Base-by-base conservation (phyloP, 1,140 invertebrate genomes). In the Argopecten irradians region DNA sequence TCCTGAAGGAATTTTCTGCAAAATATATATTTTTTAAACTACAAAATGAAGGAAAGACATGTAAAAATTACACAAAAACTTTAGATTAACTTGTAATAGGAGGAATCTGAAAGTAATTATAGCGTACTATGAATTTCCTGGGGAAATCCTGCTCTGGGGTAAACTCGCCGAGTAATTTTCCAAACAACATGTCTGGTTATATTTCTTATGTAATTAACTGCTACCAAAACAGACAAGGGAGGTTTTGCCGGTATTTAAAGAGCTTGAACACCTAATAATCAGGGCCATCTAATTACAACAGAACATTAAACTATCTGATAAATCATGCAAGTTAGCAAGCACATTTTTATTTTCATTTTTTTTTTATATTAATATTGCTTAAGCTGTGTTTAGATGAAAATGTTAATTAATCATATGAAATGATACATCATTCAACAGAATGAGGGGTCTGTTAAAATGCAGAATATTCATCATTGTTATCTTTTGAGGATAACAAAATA, bases 31-130 rank as follows among this genome's bases (percentile, higher is more conserved):
- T 71, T 71, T 71, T 71, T 3, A 71, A 71, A n/a, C 5, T 5
- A 28, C 8, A 16, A 71, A 71, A 71, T 71, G 55, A 71, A 71
- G 55, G 55, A 71, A 71, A 71, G n/a, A 71, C 55, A 7, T n/a
- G 55, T 71, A 5, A 71, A 28, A 71, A 71, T 71, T 71, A 71
- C 28, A 71, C 22, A 71, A 71, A 71, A 71, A 71, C 55, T 71
- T n/a, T 71, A 71, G 55, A 71, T 71, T 71, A 71, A 71, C 55
- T 71, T 71, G 55, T 71, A 71, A 71, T 71, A 16, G 55, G n/a
- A 28, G 55, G 55, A 71, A 71, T 71, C 55, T 0, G 22, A 28
- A 71, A 28, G 55, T 71, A 71, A 71, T 71, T 71, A 71, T 71
- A 71, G 5, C 16, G 55, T 71, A 71, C 55, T n/a, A n/a, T 71